Evolutionary conservation across 2,113 vertebrate species (phyloP).

Genomic region (Pteropus alecto): DNA sequence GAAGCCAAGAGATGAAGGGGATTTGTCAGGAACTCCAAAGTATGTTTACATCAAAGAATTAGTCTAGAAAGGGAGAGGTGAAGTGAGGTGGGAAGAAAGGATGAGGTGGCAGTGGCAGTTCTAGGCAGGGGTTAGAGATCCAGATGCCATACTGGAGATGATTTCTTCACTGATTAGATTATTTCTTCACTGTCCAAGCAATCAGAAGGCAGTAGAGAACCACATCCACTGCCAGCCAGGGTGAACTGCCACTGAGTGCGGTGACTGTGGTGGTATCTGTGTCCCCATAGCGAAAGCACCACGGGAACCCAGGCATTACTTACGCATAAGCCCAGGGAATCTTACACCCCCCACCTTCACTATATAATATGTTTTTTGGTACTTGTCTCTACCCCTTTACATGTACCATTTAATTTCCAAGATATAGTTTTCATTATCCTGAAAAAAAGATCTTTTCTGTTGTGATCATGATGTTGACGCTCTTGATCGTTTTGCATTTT

Average conservation of each 20-base stretch:
- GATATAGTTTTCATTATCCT: neutral
- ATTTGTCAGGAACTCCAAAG: neutral
- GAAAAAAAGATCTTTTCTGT: neutral
- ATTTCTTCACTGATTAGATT: neutral
- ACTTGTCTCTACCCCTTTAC: neutral
- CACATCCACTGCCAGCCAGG: no score
- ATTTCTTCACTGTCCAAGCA: neutral
- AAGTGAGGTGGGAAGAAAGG: neutral
- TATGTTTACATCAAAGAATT: neutral
- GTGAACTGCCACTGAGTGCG: neutral
- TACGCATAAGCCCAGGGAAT: accelerated
- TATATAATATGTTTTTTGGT: neutral
- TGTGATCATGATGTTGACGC: neutral
- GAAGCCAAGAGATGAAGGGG: neutral
- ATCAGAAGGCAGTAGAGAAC: neutral
- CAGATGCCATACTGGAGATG: no score
- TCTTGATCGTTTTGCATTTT: neutral
- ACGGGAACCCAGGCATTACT: neutral
- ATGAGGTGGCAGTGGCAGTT: neutral
- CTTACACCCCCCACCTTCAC: accelerated
- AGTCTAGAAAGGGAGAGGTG: neutral
- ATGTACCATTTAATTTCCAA: neutral
- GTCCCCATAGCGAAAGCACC: neutral
- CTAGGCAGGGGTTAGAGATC: neutral
- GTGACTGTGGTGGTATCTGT: accelerated